A percentile compares a stretch with the other conserved stretches of the same genome.
These are phyloP conservation scores for Amblyjoppa fuscipennis DNA, from an alignment of 2,888 invertebrate species.

Conservation along the genomic window DNA sequence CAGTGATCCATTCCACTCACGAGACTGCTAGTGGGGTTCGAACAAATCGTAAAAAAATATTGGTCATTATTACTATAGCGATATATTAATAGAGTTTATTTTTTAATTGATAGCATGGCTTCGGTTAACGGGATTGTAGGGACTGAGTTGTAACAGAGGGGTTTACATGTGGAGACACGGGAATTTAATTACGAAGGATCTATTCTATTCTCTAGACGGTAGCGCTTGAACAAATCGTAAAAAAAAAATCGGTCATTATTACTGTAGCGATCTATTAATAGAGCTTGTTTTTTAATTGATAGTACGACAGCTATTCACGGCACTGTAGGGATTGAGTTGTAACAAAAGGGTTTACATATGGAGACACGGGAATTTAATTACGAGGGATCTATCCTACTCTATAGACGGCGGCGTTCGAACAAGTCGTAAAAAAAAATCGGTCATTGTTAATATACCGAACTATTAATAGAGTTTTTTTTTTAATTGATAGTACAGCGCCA, in stretches of 20 bases:
- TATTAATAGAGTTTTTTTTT: background rate
- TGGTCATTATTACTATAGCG: background rate
- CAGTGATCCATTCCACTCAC: too few relatives aligned
- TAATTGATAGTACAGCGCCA: background rate
- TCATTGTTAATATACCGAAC: background rate
- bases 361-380: too few relatives aligned
- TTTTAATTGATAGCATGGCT: background rate
- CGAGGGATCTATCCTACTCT: too few relatives aligned
- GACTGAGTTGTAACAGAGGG: background rate
- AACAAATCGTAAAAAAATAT: too few relatives aligned
- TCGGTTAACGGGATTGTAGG: background rate
- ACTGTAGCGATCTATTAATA: background rate
- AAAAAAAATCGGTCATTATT: background rate
- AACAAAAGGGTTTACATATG: too few relatives aligned
- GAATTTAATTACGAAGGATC: too few relatives aligned
- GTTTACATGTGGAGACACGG: too few relatives aligned
- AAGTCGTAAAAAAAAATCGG: background rate
- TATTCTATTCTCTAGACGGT: too few relatives aligned
- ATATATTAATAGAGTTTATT: background rate
- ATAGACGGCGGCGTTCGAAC: too few relatives aligned
- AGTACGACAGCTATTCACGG: background rate
- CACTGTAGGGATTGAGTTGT: background rate
- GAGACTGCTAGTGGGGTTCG: too few relatives aligned
- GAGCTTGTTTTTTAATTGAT: background rate
- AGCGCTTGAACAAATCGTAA: background rate